Evolutionary conservation across 2,797 vertebrate genomes (phyloP).

Genomic region (Spinus pinus): DNA sequence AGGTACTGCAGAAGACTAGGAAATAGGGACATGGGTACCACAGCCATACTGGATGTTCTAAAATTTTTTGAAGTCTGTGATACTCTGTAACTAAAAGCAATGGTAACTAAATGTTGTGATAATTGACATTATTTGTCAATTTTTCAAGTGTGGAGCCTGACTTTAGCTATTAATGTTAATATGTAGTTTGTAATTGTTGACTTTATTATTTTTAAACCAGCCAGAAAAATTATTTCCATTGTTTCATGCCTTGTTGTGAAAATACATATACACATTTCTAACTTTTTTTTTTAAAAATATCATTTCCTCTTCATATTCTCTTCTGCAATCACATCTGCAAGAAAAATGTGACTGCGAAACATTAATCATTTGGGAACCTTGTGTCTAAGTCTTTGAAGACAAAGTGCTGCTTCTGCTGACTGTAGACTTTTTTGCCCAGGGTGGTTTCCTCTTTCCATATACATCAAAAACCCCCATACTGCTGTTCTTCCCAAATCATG

Average conservation of each 20-base stretch:
- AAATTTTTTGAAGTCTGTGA: neutral
- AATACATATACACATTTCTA: neutral
- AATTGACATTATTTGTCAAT: neutral
- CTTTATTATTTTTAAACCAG: neutral
- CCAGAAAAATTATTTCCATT: neutral
- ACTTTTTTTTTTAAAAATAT: neutral
- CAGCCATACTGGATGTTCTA: neutral
- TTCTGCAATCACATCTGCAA: conserved; percentile 47
- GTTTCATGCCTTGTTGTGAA: neutral
- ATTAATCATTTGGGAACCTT: conserved; percentile 47
- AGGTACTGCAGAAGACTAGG: neutral
- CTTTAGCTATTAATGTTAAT: neutral
- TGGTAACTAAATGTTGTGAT: neutral
- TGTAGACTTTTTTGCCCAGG: conserved; percentile 34
- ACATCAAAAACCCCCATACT: neutral
- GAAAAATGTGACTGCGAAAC: conserved; percentile 32
- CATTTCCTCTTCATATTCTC: neutral
- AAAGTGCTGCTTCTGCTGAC: conserved; percentile 51
- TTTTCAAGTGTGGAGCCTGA: neutral
- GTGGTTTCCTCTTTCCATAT: conserved; percentile 50
- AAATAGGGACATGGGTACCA: neutral
- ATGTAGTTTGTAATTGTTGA: neutral
- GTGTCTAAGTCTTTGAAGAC: conserved; percentile 53
- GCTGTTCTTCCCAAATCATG: conserved; percentile 1
- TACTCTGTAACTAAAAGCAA: neutral